phyloP scores from a whole-genome alignment of 2,888 invertebrate genomes.

The Hyposoter dolosus region DNA sequence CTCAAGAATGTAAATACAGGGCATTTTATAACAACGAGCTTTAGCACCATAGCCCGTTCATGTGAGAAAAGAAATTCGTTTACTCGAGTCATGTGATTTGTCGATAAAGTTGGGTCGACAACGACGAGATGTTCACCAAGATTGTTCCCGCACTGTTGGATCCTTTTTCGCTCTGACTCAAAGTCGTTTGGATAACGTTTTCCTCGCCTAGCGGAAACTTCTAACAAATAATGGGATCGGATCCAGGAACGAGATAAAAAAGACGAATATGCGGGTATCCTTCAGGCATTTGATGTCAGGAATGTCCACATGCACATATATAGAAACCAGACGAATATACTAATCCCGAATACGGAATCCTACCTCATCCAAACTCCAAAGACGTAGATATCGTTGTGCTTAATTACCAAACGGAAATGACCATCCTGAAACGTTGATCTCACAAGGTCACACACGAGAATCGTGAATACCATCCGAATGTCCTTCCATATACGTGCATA shows the following conservation, averaged over 20 bases:
- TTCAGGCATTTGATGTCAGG: neutral
- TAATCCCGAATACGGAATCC: neutral
- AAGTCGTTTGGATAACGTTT: conserved; percentile 15
- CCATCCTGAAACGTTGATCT: neutral
- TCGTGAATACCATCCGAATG: conserved; percentile 11
- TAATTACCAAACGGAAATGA: conserved; percentile 6
- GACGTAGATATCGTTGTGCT: too few species aligned
- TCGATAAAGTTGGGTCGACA: conserved; percentile 55
- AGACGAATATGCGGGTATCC: conserved; percentile 20
- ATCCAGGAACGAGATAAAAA: conserved; percentile 10
- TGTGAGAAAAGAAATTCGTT: conserved; percentile 39
- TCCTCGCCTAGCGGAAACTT: conserved; percentile 17
- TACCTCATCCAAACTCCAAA: neutral
- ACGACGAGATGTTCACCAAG: conserved; percentile 37
- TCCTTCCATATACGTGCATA: neutral
- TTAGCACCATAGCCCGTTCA: conserved; percentile 38
- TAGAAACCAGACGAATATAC: neutral
- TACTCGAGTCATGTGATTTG: conserved; percentile 13
- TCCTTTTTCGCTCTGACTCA: neutral
- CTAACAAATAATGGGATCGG: conserved; percentile 27
- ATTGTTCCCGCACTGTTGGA: conserved; percentile 20
- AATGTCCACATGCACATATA: neutral
- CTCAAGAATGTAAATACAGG: conserved; percentile 44
- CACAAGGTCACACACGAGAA: conserved; percentile 1
- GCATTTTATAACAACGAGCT: conserved; percentile 8